phyloP scores from a whole-genome alignment of 2,888 invertebrate genomes.

The Pediacus dermestoides region DNA sequence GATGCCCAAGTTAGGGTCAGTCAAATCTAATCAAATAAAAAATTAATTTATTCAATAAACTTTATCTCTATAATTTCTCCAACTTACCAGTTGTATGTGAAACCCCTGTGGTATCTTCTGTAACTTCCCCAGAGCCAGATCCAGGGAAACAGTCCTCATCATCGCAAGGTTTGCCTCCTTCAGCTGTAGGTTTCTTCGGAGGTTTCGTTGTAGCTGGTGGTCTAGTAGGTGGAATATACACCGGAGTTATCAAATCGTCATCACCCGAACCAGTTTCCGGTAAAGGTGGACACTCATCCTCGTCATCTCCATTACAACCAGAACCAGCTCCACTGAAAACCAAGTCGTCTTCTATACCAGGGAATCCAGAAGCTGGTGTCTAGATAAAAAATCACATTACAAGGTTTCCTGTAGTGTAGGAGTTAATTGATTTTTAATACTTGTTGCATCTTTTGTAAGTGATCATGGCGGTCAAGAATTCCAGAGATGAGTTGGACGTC shows the following conservation, averaged over 20 bases:
- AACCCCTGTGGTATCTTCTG: slow-evolving; percentile 60
- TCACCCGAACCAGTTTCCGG: slow-evolving; percentile 76
- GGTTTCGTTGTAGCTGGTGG: slow-evolving; percentile 60
- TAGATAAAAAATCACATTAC: too few species aligned
- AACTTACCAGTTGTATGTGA: slow-evolving; percentile 53
- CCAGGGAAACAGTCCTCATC: slow-evolving; percentile 86
- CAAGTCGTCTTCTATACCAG: slow-evolving; percentile 78
- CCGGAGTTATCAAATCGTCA: slow-evolving; percentile 90
- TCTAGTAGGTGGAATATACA: slow-evolving; percentile 78
- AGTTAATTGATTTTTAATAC: too few species aligned
- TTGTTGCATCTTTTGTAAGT: slow-evolving; percentile 84
- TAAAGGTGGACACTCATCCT: slow-evolving; percentile 84
- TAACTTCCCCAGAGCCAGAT: slow-evolving; percentile 70
- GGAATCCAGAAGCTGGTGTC: slow-evolving; percentile 82
- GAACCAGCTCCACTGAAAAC: slow-evolving; percentile 91
- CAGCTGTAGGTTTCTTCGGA: slow-evolving; percentile 35
- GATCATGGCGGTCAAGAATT: slow-evolving; percentile 70
- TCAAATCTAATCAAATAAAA: slow-evolving; percentile 39
- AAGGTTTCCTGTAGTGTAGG: too few species aligned
- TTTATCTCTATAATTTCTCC: too few species aligned
- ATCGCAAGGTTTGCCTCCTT: slow-evolving; percentile 52
- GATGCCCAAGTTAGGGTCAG: slow-evolving; percentile 32
- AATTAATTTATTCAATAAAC: too few species aligned
- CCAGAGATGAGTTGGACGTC: slow-evolving; percentile 77
- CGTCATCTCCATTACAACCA: slow-evolving; percentile 87